Percentiles rank a stretch among this genome's conserved stretches.
Conservation (phyloP, 1,140 invertebrate genomes). For the Hylaeus volcanicus region DNA sequence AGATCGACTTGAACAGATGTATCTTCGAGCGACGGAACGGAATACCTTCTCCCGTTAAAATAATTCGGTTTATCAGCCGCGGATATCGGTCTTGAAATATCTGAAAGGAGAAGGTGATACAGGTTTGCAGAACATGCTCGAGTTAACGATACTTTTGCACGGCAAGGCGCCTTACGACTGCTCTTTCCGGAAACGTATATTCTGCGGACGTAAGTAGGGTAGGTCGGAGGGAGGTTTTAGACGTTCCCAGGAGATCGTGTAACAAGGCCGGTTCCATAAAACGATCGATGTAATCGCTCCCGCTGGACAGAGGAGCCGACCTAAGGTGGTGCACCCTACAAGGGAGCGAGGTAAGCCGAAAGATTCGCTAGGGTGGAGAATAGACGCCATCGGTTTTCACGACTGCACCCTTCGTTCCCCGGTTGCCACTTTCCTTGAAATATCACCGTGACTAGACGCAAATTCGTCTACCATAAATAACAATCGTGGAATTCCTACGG, state of each 20-base stretch:
- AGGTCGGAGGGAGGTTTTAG: constrained; percentile 28
- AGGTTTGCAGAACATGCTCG: neutral
- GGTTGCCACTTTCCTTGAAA: constrained; percentile 63
- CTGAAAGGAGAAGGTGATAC: neutral
- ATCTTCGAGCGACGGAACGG: neutral
- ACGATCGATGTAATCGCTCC: constrained; percentile 68
- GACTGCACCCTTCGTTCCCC: constrained; percentile 11
- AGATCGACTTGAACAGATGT: too few species aligned
- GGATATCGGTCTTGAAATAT: neutral
- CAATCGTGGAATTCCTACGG: constrained; percentile 55
- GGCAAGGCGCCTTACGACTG: neutral
- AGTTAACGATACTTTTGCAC: constrained; percentile 9
- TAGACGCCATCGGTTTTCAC: constrained; percentile 53
- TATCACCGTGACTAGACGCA: constrained; percentile 65
- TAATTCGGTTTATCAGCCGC: neutral
- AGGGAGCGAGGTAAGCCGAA: constrained; percentile 34
- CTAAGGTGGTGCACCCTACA: constrained; percentile 19
- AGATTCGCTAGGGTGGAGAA: constrained; percentile 40
- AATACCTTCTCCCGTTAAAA: neutral
- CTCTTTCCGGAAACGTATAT: constrained; percentile 16
- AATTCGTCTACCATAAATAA: constrained; percentile 67
- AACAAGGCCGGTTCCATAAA: constrained; percentile 67
- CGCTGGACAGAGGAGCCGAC: constrained; percentile 31
- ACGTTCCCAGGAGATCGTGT: constrained; percentile 49
- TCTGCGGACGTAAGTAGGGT: constrained; percentile 10